Evolutionary conservation across 1,140 invertebrate genomes (phyloP), one percentile per base, ranked within the genome.

Genomic region (Dendroctonus ponderosae): DNA sequence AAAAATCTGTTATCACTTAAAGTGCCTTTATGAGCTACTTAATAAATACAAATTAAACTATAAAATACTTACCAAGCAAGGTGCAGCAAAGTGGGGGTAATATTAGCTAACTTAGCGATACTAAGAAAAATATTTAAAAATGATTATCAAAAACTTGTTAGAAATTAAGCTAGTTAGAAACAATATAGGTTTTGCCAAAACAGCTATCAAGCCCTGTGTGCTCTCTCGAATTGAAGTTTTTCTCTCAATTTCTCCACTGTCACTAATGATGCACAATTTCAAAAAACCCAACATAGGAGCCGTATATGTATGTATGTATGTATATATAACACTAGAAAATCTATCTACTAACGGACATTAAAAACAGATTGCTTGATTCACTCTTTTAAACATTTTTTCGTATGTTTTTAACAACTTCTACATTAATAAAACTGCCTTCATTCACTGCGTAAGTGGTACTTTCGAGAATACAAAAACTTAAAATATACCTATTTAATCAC

Each of bases 401-500:
- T 46, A 63, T 44, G 14, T 40, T 26, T 26, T 62, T 62, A 68
- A 68, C 66, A 62, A 62, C 58, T 68, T 63, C 15, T 57, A 57
- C 58, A 59, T 43, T 52, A 3, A 1, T 51, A 43, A 54, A 11
- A 46, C 11, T 37, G 50, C 46, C 39, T 41, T 11, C 43, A 12
- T 11, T 64, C 59, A 67, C 43, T 44, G 66, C 49, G 26, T 26
- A 26, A 26, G 26, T 26, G 26, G 26, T 26, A 26, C 41, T 71
- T 72, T 72, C 64, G 68, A 60, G 43, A 38, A 48, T 58, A 44
- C 63, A 68, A 70, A 76, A 74, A 70, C 61, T 68, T 64, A 72
- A 66, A 71, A 67, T 61, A 71, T 70, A 73, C 66, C 71, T 72
- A 74, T 74, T 64, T 53, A 67, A 76, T 76, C 75, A 76, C 75